Percentiles rank a stretch among this genome's conserved stretches.
Conservation (phyloP, 2,113 vertebrate species). For the Chloebia gouldiae region DNA sequence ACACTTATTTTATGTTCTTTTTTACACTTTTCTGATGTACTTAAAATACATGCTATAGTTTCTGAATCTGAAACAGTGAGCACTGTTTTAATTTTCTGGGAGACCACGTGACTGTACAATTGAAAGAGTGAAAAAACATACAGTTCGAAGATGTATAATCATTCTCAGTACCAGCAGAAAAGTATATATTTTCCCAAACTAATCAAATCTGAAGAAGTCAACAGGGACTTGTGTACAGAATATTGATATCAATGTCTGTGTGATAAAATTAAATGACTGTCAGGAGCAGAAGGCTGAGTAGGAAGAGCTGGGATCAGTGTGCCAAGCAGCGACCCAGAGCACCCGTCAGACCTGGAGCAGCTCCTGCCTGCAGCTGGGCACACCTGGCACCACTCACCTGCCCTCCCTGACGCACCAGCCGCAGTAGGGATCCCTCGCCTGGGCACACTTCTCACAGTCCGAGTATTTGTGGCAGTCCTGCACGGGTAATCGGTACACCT, state of each 20-base stretch:
- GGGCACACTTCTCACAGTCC: slow-evolving; percentile 79
- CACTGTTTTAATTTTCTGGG: not conserved
- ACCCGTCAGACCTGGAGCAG: rapidly evolving
- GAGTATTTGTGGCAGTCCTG: slow-evolving; percentile 83
- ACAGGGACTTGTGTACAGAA: not conserved
- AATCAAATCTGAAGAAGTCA: not conserved
- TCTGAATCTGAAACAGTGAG: not conserved
- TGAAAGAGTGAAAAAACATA: not conserved
- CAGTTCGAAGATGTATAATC: not conserved
- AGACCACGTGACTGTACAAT: not conserved
- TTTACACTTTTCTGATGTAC: not conserved
- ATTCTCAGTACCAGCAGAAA: not conserved
- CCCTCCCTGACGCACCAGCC: slow-evolving; percentile 94
- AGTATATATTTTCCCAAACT: not conserved
- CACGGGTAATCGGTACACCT: slow-evolving; percentile 83
- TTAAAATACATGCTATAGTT: not conserved
- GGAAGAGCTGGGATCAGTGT: not conserved
- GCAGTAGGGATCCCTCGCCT: slow-evolving; percentile 88
- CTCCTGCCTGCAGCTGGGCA: not conserved
- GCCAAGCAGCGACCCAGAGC: not conserved
- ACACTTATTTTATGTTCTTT: not conserved
- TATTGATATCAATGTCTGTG: not conserved
- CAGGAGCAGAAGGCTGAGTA: not conserved
- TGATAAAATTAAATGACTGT: not conserved
- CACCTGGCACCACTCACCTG: slow-evolving; percentile 65